Conservation (phyloP, 2,113 vertebrate genomes). For the Pongo abelii region DNA sequence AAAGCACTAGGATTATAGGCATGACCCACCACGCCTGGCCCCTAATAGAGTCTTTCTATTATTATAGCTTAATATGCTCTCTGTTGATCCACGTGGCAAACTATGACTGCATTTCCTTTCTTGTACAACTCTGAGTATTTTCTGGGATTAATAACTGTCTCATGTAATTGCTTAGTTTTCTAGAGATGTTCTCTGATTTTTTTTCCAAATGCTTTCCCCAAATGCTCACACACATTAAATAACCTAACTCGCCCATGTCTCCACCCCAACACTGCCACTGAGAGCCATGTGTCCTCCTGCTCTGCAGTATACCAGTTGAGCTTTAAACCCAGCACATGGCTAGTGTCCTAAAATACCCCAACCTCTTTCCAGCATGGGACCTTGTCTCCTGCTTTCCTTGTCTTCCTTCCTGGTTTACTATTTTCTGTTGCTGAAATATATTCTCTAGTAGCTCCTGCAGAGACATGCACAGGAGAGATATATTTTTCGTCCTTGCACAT, state of each 20-base stretch:
- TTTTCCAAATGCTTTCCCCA: neutral
- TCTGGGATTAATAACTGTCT: neutral
- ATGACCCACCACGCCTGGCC: too few relatives aligned
- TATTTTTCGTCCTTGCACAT: accelerated
- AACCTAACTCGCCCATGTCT: too few relatives aligned
- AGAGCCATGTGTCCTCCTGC: neutral
- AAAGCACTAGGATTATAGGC: too few relatives aligned
- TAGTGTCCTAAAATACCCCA: neutral
- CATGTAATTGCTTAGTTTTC: neutral
- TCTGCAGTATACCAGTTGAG: too few relatives aligned
- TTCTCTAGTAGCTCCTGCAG: neutral
- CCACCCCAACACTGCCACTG: too few relatives aligned
- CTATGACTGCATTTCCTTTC: neutral
- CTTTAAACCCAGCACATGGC: neutral
- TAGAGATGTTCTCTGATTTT: neutral
- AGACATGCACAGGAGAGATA: accelerated
- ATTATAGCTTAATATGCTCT: neutral
- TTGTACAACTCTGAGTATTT: neutral
- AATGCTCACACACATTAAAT: neutral
- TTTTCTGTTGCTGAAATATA: too few relatives aligned
- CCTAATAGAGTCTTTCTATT: neutral
- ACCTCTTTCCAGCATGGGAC: neutral
- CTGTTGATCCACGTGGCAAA: too few relatives aligned
- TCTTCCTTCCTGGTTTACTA: too few relatives aligned
- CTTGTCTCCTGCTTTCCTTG: neutral